Base-by-base conservation (phyloP, 2,888 invertebrate genomes). In the Pheosia gnoma region DNA sequence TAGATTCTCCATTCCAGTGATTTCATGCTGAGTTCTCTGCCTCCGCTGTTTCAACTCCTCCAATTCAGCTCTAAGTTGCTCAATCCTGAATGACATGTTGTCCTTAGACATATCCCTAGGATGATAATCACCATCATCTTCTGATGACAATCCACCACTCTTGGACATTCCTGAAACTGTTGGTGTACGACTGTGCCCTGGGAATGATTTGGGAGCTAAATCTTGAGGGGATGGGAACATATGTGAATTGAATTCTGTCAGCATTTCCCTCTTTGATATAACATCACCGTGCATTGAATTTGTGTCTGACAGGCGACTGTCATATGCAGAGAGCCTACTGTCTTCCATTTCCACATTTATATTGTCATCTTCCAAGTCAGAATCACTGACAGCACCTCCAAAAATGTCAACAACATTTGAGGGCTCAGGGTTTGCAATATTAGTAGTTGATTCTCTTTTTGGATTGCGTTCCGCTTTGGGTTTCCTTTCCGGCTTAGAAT, bases 331-430 rank as follows among this genome's bases (percentile, higher is more conserved):
- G 62, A 97, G 92, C 56, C 95, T 95, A 70, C 97, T 97, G 75
- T 98, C 98, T 77, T 97, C 98, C 70, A 97, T 92, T 80, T 97
- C 97, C 4, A 96, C 95, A 86, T 96, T 96, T 37, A 95, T 94
- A 78, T 96, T 96, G 65, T 97, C 97, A 72, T 98, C 98, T 61
- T 96, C 96, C 57, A 93, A 86, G 68, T 97, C 97, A 49, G 98
- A 98, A 75, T 98, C 98, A 80, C 98, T 98, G 0, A 98, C 96
- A 43, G 97, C 96, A 70, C 98, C 98, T 43, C 98, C 99, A 91
- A 99, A 99, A 80, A 98, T 97, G 75, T 98, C 98, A 55, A 90
- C 89, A 58, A 91, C 90, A 81, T 93, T 91, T 5, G 93, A 89
- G 39, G 91, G 81, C 59, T 83, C 82, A 11, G 76, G 80, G 39